Percentiles rank a stretch among this genome's conserved stretches.
Conservation (phyloP, 2,888 invertebrate species). For the Drosophila mettleri region DNA sequence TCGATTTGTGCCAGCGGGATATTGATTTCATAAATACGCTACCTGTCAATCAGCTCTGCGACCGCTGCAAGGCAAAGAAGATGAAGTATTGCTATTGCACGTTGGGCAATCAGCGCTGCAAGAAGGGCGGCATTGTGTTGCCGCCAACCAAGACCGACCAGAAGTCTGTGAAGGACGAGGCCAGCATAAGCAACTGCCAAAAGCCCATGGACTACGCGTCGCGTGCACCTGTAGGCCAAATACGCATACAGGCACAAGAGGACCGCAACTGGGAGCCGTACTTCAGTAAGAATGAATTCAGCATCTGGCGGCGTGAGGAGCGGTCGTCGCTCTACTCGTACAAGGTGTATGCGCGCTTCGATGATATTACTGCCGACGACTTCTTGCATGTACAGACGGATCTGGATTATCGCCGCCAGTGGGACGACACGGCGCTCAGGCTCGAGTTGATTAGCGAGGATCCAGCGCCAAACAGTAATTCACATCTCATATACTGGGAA, state of each 20-base stretch:
- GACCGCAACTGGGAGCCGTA: slow-evolving; percentile 88
- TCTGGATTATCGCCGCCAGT: slow-evolving; percentile 90
- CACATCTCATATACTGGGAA: slow-evolving; percentile 94
- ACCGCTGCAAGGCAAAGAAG: slow-evolving; percentile 73
- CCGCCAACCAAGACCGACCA: background rate
- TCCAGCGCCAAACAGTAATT: slow-evolving; percentile 86
- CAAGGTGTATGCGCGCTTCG: slow-evolving; percentile 94
- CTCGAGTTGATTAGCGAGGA: slow-evolving; percentile 90
- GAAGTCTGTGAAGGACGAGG: slow-evolving; percentile 40
- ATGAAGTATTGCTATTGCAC: slow-evolving; percentile 81
- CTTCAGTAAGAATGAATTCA: slow-evolving; percentile 91
- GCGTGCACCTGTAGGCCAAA: slow-evolving; percentile 45
- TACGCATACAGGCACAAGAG: slow-evolving; percentile 63
- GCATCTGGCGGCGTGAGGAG: slow-evolving; percentile 92
- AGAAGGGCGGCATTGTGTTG: slow-evolving; percentile 44
- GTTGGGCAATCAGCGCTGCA: slow-evolving; percentile 74
- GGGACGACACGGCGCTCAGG: slow-evolving; percentile 92
- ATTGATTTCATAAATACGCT: slow-evolving; percentile 87
- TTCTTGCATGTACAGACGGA: slow-evolving; percentile 94
- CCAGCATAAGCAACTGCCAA: slow-evolving; percentile 85
- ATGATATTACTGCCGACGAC: slow-evolving; percentile 91
- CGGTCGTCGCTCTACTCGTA: slow-evolving; percentile 91
- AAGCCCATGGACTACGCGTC: slow-evolving; percentile 32
- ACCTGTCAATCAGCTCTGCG: slow-evolving; percentile 86
- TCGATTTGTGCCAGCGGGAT: slow-evolving; percentile 87